Conservation (phyloP, 2,888 invertebrate genomes). For the Euzophera pinguis region DNA sequence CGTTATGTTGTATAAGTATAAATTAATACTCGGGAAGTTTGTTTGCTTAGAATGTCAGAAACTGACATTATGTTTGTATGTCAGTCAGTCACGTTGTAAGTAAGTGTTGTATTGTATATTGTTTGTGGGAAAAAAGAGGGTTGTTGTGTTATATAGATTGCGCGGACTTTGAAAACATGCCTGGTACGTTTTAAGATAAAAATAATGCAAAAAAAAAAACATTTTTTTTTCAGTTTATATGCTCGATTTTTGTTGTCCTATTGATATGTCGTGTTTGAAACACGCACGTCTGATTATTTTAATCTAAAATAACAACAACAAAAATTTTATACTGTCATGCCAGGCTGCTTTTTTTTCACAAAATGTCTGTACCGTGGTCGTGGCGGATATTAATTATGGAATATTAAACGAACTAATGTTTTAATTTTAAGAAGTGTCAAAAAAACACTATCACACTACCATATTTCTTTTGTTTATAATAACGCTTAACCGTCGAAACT, state of each 20-base stretch:
- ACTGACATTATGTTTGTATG: slow-evolving; percentile 1
- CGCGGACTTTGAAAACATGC: no score
- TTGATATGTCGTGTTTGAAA: no score
- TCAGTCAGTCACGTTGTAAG: slow-evolving; percentile 17
- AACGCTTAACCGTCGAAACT: slow-evolving; percentile 22
- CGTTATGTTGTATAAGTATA: background rate
- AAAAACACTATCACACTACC: slow-evolving; percentile 15
- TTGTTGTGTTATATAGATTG: background rate
- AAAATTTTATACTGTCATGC: no score
- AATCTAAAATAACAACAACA: no score
- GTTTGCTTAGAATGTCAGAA: background rate
- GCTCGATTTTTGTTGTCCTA: no score
- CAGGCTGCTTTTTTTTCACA: no score
- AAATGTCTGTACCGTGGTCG: no score
- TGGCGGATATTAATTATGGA: slow-evolving; percentile 9
- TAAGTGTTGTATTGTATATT: slow-evolving; percentile 14
- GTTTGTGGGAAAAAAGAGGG: slow-evolving; percentile 7
- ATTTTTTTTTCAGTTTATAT: no score
- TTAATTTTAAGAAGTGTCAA: background rate
- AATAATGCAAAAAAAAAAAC: no score
- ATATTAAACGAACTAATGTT: slow-evolving; percentile 6
- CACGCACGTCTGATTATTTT: no score
- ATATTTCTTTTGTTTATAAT: slow-evolving; percentile 18
- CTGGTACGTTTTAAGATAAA: no score
- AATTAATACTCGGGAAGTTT: background rate